phyloP scores from a whole-genome alignment of 2,113 vertebrate genomes.

The Sphyrna mokarran region DNA sequence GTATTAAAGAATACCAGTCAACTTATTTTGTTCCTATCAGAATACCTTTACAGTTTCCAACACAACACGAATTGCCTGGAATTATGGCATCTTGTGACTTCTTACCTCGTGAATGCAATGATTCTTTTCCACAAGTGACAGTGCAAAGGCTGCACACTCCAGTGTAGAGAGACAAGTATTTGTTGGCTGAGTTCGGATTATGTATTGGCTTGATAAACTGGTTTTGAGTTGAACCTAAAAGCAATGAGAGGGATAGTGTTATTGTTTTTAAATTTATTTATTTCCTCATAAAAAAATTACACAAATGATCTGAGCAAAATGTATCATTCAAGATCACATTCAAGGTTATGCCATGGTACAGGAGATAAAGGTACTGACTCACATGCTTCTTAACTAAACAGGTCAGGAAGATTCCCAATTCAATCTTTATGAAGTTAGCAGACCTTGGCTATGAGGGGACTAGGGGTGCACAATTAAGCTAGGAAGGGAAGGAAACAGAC shows the following conservation, averaged over 20 bases:
- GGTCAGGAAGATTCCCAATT: neutral
- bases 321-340: neutral
- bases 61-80: neutral
- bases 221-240: constrained; percentile 83
- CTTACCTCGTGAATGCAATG: constrained; percentile 78
- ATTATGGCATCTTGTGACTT: constrained; percentile 28
- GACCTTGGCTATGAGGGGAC: neutral
- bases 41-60: neutral
- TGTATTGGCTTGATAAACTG: constrained; percentile 82
- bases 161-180: constrained; percentile 90
- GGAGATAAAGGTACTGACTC: neutral
- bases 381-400: neutral
- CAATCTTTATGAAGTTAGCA: neutral
- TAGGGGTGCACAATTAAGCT: neutral
- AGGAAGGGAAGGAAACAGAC: neutral
- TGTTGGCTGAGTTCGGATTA: constrained; percentile 89
- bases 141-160: constrained; percentile 83
- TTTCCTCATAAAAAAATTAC: neutral
- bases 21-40: neutral
- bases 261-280: neutral
- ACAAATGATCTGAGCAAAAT: neutral
- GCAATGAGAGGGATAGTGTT: constrained; percentile 33
- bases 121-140: constrained; percentile 81
- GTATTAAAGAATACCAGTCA: neutral
- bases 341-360: neutral